Evolutionary conservation across 2,113 vertebrate genomes (phyloP).

Genomic region (Alaudala cheleensis): DNA sequence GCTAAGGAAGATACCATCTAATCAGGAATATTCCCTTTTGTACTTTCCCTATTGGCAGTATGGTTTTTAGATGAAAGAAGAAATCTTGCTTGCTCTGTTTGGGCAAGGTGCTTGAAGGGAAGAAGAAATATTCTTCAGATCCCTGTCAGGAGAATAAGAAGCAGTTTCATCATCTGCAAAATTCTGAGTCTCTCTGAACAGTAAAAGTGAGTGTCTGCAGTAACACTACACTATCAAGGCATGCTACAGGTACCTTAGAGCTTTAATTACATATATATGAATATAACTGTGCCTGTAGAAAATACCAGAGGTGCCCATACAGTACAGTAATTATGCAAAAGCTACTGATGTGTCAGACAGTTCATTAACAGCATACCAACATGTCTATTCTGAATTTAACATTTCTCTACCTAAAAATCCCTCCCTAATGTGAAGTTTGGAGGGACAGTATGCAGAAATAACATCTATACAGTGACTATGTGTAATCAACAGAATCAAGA

Average conservation of each 20-base stretch:
- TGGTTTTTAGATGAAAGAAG: conserved; percentile 12
- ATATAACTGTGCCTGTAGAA: neutral
- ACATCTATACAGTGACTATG: neutral
- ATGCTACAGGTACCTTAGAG: neutral
- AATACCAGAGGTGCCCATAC: neutral
- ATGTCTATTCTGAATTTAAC: neutral
- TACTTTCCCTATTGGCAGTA: neutral
- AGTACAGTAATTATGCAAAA: neutral
- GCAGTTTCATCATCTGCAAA: neutral
- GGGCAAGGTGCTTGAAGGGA: neutral
- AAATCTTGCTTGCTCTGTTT: neutral
- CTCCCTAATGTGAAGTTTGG: neutral
- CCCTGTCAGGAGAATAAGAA: neutral
- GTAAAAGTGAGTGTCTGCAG: neutral
- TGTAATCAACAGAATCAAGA: neutral
- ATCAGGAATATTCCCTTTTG: conserved; percentile 1
- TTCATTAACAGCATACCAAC: neutral
- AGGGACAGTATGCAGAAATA: neutral
- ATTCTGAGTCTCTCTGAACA: neutral
- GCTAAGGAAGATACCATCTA: neutral
- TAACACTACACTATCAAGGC: neutral
- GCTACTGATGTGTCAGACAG: neutral
- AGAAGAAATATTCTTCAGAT: neutral
- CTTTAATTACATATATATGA: neutral
- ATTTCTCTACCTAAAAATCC: neutral